phyloP scores from a whole-genome alignment of 30 jellyfish, hydroid and myxozoan species.

The Rhopilema esculentum region DNA sequence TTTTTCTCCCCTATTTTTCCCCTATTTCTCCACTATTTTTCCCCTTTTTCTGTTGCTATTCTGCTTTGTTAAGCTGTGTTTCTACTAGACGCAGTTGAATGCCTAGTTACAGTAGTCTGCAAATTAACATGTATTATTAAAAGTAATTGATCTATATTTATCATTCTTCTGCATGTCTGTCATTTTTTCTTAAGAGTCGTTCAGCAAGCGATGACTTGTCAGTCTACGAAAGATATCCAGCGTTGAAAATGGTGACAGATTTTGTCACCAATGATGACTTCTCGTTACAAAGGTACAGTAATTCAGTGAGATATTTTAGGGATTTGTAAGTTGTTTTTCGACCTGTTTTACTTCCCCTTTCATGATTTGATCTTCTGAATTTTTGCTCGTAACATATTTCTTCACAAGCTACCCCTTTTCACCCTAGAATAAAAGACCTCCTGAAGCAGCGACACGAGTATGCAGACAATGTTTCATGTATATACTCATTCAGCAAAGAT shows the following conservation, averaged over 20 bases:
- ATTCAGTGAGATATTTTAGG: not conserved
- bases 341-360: too few relatives aligned
- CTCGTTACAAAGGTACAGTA: conserved; percentile 54
- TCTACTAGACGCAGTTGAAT: too few relatives aligned
- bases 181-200: conserved; percentile 37
- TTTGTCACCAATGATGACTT: conserved; percentile 79
- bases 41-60: not conserved
- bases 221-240: conserved; percentile 80
- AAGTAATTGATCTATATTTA: too few relatives aligned
- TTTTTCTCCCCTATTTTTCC: not conserved
- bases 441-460: conserved; percentile 81
- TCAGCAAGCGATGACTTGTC: conserved; percentile 54
- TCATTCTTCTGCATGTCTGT: not conserved
- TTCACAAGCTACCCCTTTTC: too few relatives aligned
- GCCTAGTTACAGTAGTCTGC: too few relatives aligned
- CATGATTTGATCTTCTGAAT: too few relatives aligned
- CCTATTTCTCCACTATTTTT: not conserved
- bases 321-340: not conserved
- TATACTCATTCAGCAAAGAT: conserved; percentile 77
- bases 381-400: not conserved
- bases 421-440: conserved; percentile 83
- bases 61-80: not conserved
- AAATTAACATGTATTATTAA: too few relatives aligned
- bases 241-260: conserved; percentile 89
- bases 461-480: conserved; percentile 74